A percentile compares a stretch with the other conserved stretches of the same genome.
Evolutionary conservation across 2,888 invertebrate genomes (phyloP).

Genomic region (Dascillus cervinus): DNA sequence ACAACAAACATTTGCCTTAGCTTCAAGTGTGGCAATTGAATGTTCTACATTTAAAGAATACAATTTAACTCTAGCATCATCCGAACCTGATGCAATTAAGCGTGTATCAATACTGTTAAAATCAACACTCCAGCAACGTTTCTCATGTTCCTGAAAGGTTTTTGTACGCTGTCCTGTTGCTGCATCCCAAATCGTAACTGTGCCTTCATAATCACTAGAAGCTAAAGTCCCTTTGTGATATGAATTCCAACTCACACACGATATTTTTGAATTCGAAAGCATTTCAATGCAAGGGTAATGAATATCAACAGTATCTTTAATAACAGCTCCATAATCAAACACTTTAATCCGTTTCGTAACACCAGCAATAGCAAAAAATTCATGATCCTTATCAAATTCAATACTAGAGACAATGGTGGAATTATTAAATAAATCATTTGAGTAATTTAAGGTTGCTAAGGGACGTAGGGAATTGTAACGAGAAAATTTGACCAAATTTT

Average conservation of each 20-base stretch:
- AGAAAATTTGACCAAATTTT: slow-evolving; percentile 80
- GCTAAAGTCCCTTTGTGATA: slow-evolving; percentile 83
- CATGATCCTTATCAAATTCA: slow-evolving; percentile 93
- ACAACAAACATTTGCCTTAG: slow-evolving; percentile 92
- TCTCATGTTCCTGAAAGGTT: slow-evolving; percentile 84
- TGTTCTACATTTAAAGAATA: slow-evolving; percentile 86
- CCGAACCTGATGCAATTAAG: slow-evolving; percentile 84
- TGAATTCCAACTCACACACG: slow-evolving; percentile 90
- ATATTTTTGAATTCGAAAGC: slow-evolving; percentile 87
- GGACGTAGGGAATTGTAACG: slow-evolving; percentile 69
- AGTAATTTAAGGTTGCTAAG: slow-evolving; percentile 82
- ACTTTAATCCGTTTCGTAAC: slow-evolving; percentile 92
- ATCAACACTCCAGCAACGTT: slow-evolving; percentile 93
- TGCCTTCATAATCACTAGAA: slow-evolving; percentile 91
- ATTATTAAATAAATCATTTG: slow-evolving; percentile 80
- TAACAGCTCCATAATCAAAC: slow-evolving; percentile 80
- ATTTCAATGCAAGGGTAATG: slow-evolving; percentile 91
- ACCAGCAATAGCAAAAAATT: slow-evolving; percentile 92
- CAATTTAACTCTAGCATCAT: slow-evolving; percentile 87
- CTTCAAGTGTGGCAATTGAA: slow-evolving; percentile 81
- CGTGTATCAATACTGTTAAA: slow-evolving; percentile 88
- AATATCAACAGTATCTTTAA: slow-evolving; percentile 79
- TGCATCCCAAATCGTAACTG: slow-evolving; percentile 90
- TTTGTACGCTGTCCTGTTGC: slow-evolving; percentile 65
- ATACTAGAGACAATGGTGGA: slow-evolving; percentile 85